Base-by-base conservation (phyloP, 2,888 invertebrate genomes). In the Desoria tigrina region DNA sequence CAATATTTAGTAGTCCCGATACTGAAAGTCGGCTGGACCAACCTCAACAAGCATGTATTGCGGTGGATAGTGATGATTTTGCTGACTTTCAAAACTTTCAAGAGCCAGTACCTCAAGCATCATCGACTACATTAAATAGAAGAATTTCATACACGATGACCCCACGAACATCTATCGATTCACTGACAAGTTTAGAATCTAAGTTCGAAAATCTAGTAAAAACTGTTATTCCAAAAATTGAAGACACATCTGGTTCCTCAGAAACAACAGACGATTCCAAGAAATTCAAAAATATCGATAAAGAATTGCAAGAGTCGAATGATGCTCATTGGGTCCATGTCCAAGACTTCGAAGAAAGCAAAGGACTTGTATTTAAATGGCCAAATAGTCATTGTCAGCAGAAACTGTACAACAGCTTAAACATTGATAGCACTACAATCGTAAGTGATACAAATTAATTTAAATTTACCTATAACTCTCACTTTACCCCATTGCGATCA, bases 311-410 rank as follows among this genome's bases (percentile, higher is more conserved):
- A 18, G 26, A 39, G 2, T 37, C 57, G 27, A 61, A 55, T 11
- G 61, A 66, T 18, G 24, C 23, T 21, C 42, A 63, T 26, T 75
- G 75, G 75, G 45, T 51, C 24, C 65, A 58, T 18, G 64, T 74
- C 42, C 69, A 73, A 59, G 74, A 75, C 56, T 75, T 75, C 61
- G 75, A 75, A 57, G 72, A 68, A 1, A 75, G 74, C 51, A 68
- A 73, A 57, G 70, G 69, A 11, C 66, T 74, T 11, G 50, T 71
- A 45, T 70, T 70, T 51, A 74, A 74, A 57, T 74, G 74, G 75
- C 58, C 66, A 24, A 66, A 69, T 59, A 70, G 72, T 61, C 49
- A 49, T 50, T 60, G 70, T 21, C 67, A 72, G 60, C 70, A 73
- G 18, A 60, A 63, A n/a, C 53, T 75, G 28, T 59, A 74, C 9